A percentile compares a stretch with the other conserved stretches of the same genome.
These are phyloP conservation scores for Microtus oregoni DNA, from an alignment of 2,113 vertebrate species.

Conservation along the genomic window DNA sequence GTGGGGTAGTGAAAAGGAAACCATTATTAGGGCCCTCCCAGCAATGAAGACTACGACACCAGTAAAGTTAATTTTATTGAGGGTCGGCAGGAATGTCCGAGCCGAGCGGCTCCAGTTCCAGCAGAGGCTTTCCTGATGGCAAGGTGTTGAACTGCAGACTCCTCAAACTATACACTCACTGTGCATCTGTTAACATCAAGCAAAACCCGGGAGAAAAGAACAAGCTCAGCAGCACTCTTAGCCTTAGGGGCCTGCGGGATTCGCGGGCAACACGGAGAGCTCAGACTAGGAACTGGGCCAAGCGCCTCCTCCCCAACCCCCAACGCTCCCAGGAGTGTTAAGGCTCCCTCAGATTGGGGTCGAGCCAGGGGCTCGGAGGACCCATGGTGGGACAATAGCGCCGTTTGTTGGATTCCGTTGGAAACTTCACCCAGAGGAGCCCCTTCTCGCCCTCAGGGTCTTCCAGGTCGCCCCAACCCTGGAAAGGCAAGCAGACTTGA, in stretches of 20 bases:
- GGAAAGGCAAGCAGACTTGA: not conserved
- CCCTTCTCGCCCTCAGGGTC: not conserved
- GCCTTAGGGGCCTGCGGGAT: slow-evolving; percentile 45
- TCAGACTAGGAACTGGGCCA: slow-evolving; percentile 26
- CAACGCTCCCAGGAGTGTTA: slow-evolving; percentile 77
- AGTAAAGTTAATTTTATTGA: not conserved
- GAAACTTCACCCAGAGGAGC: slow-evolving; percentile 77
- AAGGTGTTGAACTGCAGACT: not conserved
- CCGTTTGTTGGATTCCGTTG: slow-evolving; percentile 80
- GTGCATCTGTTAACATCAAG: not conserved
- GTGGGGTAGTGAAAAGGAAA: not conserved
- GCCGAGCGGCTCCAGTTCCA: not conserved
- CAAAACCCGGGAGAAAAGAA: not conserved
- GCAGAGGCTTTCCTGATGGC: not conserved
- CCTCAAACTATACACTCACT: not conserved
- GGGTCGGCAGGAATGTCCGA: not conserved
- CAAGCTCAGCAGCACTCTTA: not conserved
- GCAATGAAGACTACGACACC: not conserved
- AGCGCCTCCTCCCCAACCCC: not conserved
- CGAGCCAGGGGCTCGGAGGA: slow-evolving; percentile 65
- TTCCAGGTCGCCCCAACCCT: not conserved
- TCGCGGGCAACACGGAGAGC: slow-evolving; percentile 58
- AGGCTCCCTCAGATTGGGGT: slow-evolving; percentile 58
- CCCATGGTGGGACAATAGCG: slow-evolving; percentile 80
- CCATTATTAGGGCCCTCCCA: not conserved